These are phyloP conservation scores for Drosophila pullipes DNA, from an alignment of 2,888 invertebrate species.

Conservation along the genomic window DNA sequence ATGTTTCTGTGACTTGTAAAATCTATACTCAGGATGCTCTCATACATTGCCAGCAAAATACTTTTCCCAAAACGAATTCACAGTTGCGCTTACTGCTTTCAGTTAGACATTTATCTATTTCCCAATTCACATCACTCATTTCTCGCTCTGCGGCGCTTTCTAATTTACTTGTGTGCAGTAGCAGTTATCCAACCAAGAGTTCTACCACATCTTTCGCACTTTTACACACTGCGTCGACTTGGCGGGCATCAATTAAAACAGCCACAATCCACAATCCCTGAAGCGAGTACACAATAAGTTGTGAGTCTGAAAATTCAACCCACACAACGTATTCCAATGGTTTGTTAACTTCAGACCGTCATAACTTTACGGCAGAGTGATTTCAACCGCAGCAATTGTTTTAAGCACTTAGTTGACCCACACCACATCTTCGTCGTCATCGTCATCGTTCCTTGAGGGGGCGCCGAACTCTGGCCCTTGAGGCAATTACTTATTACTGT, in stretches of 20 bases:
- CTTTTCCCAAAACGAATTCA: neutral
- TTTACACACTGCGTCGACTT: constrained; percentile 25
- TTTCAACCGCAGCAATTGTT: constrained; percentile 70
- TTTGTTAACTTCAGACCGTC: constrained; percentile 63
- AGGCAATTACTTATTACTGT: constrained; percentile 61
- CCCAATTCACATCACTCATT: neutral
- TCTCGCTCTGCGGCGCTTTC: constrained; percentile 21
- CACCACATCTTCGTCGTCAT: constrained; percentile 50
- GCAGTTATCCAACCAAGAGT: constrained; percentile 17
- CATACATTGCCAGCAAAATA: neutral
- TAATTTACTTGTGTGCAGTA: constrained; percentile 8
- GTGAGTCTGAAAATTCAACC: constrained; percentile 35
- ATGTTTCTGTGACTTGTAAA: no score
- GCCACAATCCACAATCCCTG: constrained; percentile 59
- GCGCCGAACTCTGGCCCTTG: constrained; percentile 63
- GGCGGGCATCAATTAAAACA: constrained; percentile 8
- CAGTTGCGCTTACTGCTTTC: neutral
- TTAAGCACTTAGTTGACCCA: constrained; percentile 66
- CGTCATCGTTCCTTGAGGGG: constrained; percentile 23
- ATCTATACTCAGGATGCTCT: neutral
- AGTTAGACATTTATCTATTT: neutral
- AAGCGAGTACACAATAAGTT: constrained; percentile 62
- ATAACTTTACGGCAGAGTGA: constrained; percentile 74
- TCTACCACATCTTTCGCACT: constrained; percentile 48
- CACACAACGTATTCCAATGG: constrained; percentile 4